Percentiles rank a stretch among this genome's conserved stretches.
Conservation (phyloP, 2,888 invertebrate species). For the Lomographa bimaculata region DNA sequence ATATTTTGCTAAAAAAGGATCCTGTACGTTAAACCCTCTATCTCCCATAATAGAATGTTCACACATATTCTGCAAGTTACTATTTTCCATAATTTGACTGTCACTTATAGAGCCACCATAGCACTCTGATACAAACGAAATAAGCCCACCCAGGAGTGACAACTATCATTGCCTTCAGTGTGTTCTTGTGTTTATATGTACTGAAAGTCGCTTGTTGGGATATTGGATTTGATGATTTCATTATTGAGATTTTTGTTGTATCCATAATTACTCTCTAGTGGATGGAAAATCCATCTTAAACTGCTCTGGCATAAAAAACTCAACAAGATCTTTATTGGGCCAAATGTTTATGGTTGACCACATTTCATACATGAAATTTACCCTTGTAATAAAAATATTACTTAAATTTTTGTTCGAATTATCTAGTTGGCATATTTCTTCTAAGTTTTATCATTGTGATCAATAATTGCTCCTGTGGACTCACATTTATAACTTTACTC, state of each 20-base stretch:
- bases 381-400: background rate
- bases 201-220: background rate
- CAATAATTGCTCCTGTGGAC: background rate
- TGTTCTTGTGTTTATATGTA: background rate
- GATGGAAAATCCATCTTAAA: background rate
- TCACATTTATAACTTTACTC: background rate
- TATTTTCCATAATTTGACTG: background rate
- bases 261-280: background rate
- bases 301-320: background rate
- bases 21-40: background rate
- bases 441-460: background rate
- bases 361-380: background rate
- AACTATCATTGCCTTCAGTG: background rate
- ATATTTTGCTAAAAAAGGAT: background rate
- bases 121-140: background rate
- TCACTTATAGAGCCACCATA: background rate
- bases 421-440: background rate
- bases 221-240: background rate
- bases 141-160: background rate
- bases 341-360: background rate
- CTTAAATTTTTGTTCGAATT: background rate
- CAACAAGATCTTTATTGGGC: background rate
- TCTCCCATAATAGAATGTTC: background rate
- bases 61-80: background rate
- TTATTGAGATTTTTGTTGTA: background rate